phyloP scores from a whole-genome alignment of 92 coral and sea anemone species.

The Parazoanthus darwini region DNA sequence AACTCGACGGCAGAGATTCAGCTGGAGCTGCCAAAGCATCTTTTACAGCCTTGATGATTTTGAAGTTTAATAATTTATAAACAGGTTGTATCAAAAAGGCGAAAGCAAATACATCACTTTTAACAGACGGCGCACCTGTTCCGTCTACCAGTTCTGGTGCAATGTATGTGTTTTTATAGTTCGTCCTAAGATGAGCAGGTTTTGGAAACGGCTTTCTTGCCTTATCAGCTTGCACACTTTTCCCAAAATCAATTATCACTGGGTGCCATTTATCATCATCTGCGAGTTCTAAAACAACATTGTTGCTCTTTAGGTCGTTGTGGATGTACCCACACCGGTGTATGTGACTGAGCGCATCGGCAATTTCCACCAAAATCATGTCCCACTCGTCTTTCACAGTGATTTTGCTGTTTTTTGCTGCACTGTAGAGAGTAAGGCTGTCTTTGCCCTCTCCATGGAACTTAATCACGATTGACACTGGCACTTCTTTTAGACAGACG shows the following conservation, averaged over 20 bases:
- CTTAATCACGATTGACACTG: too few species aligned
- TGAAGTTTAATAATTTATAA: not conserved
- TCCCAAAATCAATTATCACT: constrained; percentile 17
- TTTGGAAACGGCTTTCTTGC: not conserved
- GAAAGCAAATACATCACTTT: not conserved
- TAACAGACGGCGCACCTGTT: constrained; percentile 6
- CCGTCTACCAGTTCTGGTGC: not conserved
- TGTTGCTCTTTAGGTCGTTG: not conserved
- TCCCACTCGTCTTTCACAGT: too few species aligned
- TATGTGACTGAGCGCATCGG: too few species aligned
- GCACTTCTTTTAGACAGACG: too few species aligned
- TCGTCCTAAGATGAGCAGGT: not conserved
- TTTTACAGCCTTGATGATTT: too few species aligned
- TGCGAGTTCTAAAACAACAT: not conserved
- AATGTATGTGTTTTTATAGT: not conserved
- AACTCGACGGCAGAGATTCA: too few species aligned
- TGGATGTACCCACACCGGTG: too few species aligned
- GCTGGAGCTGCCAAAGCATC: too few species aligned
- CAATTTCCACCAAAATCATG: too few species aligned
- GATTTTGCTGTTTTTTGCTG: too few species aligned
- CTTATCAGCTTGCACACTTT: not conserved
- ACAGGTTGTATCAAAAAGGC: constrained; percentile 7
- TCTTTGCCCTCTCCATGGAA: too few species aligned
- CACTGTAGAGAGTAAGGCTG: too few species aligned
- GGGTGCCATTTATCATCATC: constrained; percentile 29